These are phyloP conservation scores for Psittacara wagleri DNA, from an alignment of 2,113 vertebrate genomes.

Conservation along the genomic window DNA sequence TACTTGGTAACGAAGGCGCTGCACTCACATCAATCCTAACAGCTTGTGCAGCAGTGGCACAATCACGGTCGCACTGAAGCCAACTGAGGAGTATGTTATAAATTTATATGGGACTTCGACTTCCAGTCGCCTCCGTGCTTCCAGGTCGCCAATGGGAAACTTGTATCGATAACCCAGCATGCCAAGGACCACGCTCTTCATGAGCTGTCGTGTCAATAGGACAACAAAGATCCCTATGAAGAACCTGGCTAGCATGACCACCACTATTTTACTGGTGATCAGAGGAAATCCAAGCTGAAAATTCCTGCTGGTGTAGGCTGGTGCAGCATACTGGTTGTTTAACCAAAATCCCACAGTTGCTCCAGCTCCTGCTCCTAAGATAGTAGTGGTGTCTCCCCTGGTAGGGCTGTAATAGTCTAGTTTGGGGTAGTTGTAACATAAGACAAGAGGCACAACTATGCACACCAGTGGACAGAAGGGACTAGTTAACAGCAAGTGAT, in stretches of 20 bases:
- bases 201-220: constrained; percentile 76
- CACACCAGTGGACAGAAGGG: constrained; percentile 78
- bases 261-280: not conserved
- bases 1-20: not conserved
- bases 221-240: constrained; percentile 74
- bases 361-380: constrained; percentile 83
- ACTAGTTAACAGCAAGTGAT: constrained; percentile 82
- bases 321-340: constrained; percentile 67
- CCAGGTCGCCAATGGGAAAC: constrained; percentile 65
- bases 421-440: constrained; percentile 89
- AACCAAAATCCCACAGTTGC: constrained; percentile 88
- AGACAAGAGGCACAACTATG: constrained; percentile 76
- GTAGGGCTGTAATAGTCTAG: constrained; percentile 91
- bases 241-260: constrained; percentile 63
- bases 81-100: constrained; percentile 83
- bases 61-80: constrained; percentile 80
- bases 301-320: not conserved
- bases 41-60: constrained; percentile 81
- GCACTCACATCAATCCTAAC: constrained; percentile 80
- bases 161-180: constrained; percentile 77
- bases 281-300: constrained; percentile 60
- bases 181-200: constrained; percentile 75
- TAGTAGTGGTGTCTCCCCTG: constrained; percentile 89
- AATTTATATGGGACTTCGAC: constrained; percentile 95
- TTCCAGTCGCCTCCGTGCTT: constrained; percentile 80